These are phyloP conservation scores for Pseudochromis fuscus DNA, from an alignment of 2,797 vertebrate genomes.

Conservation along the genomic window DNA sequence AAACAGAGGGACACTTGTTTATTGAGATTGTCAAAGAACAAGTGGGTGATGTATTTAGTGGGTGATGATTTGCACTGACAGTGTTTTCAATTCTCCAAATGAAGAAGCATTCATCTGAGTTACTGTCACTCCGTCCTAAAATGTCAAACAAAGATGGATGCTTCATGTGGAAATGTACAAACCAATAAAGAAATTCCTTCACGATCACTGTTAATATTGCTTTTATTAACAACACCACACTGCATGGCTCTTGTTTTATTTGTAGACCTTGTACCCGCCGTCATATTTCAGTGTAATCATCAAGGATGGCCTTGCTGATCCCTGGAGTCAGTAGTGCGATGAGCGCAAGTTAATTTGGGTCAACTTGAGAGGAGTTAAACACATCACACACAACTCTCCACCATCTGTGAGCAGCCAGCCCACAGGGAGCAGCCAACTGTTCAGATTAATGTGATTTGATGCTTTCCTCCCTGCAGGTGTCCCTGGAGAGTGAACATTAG, in stretches of 20 bases:
- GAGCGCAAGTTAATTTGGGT: constrained; percentile 65
- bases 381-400: constrained; percentile 60
- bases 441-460: constrained; percentile 72
- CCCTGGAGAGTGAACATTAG: constrained; percentile 67
- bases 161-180: background rate
- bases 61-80: constrained; percentile 26
- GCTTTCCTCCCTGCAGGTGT: constrained; percentile 51
- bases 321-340: constrained; percentile 43
- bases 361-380: constrained; percentile 68
- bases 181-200: too few relatives aligned
- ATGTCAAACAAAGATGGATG: background rate
- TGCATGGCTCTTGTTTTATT: background rate
- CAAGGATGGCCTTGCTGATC: constrained; percentile 42
- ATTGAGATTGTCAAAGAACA: constrained; percentile 14
- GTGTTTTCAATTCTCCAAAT: background rate
- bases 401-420: constrained; percentile 71
- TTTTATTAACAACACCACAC: background rate
- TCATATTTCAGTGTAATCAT: constrained; percentile 34
- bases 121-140: constrained; percentile 22
- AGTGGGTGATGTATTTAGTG: background rate
- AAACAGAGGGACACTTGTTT: constrained; percentile 4
- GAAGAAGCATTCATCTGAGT: constrained; percentile 8
- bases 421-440: constrained; percentile 72
- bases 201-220: background rate
- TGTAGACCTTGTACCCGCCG: background rate